These are phyloP conservation scores for Selene dorsalis DNA, from an alignment of 2,797 vertebrate species.

Conservation along the genomic window DNA sequence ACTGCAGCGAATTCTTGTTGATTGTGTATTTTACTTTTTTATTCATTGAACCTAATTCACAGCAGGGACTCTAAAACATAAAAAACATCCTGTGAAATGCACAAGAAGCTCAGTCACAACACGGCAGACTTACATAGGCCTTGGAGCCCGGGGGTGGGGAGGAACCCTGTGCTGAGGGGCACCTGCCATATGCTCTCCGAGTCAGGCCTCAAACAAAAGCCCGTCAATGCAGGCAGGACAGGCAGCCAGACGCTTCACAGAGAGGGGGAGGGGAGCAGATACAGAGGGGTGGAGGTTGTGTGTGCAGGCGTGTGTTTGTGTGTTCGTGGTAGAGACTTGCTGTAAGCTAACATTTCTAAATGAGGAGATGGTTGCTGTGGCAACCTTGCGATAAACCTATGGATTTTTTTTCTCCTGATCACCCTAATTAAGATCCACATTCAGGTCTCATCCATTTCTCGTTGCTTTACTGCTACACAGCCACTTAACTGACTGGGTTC, in stretches of 20 bases:
- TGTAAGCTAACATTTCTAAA: conserved; percentile 58
- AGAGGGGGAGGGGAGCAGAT: conserved; percentile 76
- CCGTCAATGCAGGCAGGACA: conserved; percentile 76
- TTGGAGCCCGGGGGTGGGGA: conserved; percentile 71
- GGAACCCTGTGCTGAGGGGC: conserved; percentile 80
- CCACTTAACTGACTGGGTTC: conserved; percentile 18
- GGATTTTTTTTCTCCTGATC: conserved; percentile 32
- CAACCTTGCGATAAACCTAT: conserved; percentile 59
- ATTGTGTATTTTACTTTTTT: conserved; percentile 19
- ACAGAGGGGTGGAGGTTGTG: conserved; percentile 59
- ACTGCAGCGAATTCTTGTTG: conserved; percentile 6
- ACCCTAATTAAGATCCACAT: conserved; percentile 55
- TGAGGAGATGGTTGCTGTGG: conserved; percentile 58
- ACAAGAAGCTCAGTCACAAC: conserved; percentile 42
- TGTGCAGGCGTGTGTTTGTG: conserved; percentile 40
- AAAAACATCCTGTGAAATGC: conserved; percentile 56
- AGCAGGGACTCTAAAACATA: background rate
- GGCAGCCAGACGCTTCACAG: conserved; percentile 67
- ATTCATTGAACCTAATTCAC: conserved; percentile 17
- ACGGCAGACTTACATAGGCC: conserved; percentile 50
- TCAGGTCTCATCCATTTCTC: conserved; percentile 18
- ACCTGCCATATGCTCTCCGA: conserved; percentile 86
- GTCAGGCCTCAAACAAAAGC: conserved; percentile 84
- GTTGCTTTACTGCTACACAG: conserved; percentile 12
- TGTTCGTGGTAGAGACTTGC: conserved; percentile 43